Base-by-base conservation (phyloP, 2,797 vertebrate genomes). In the Lycodopsis pacificus region DNA sequence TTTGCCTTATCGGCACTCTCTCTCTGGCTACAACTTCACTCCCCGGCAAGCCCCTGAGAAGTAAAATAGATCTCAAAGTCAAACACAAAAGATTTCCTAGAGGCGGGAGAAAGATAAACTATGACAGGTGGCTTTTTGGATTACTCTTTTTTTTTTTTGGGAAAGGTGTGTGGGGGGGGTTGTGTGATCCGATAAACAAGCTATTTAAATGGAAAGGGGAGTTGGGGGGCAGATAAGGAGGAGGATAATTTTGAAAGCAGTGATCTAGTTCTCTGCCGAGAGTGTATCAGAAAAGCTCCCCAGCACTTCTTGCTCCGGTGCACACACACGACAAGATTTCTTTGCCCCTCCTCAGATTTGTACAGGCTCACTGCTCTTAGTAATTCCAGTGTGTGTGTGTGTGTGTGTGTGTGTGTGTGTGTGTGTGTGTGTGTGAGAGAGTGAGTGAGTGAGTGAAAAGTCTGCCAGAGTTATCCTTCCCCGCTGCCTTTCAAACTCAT, bases 41-140 rank as follows among this genome's bases (percentile, higher is more conserved):
- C 82, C 65, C 79, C 42, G 51, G 81, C 88, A 84, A 93, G 66
- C 71, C 82, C 75, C 87, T 10, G 89, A 86, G 63, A 87, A 86
- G 88, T 89, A 90, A 92, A 91, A 93, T 75, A 89, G 91, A 93
- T 93, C 92, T 92, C 87, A 91, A 89, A 93, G 87, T 89, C 86
- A 84, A 88, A 89, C 89, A 89, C 84, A 89, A 87, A 89, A 85
- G 89, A 91, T 92, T 90, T 92, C 79, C 87, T 86, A 67, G 88
- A 91, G 83, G 77, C 88, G 65, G 54, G n/a, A 59, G 71, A 64
- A 80, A 92, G 88, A 93, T 93, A 89, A 90, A 92, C 84, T 79
- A 64, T 84, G 90, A 86, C 92, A 80, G 88, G 84, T 90, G 89
- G 91, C 91, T 92, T 89, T 91, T 92, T 91, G 88, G 88, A 93